Conservation (phyloP, 2,113 vertebrate species). For the Xiphorhynchus elegans region DNA sequence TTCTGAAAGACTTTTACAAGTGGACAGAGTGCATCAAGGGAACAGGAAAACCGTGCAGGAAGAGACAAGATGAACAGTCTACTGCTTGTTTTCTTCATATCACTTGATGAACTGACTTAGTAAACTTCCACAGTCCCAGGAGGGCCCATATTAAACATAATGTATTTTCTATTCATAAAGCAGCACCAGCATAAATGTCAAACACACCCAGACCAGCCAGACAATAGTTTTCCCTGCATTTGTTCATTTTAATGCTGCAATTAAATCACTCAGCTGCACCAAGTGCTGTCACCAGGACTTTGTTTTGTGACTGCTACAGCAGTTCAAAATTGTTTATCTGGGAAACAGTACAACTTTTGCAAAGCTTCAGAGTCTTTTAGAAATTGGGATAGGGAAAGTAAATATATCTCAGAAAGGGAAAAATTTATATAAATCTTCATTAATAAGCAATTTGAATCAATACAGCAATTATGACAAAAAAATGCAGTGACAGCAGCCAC, state of each 20-base stretch:
- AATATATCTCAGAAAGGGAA: neutral
- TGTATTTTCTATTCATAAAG: neutral
- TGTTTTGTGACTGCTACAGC: neutral
- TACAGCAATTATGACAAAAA: neutral
- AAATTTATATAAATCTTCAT: neutral
- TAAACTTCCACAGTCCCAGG: neutral
- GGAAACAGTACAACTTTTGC: neutral
- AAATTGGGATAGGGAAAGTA: neutral
- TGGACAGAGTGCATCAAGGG: neutral
- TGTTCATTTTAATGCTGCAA: conserved; percentile 17
- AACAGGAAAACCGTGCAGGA: neutral
- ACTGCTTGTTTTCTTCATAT: neutral
- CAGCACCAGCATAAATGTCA: neutral
- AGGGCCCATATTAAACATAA: neutral
- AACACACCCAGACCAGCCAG: neutral
- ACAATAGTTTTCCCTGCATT: neutral
- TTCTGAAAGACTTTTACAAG: neutral
- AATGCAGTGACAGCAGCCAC: neutral
- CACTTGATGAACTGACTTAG: neutral
- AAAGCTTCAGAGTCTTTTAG: neutral
- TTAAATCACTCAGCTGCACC: neutral
- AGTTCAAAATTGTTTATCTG: neutral
- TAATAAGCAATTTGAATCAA: neutral
- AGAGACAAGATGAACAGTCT: neutral
- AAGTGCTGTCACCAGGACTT: conserved; percentile 18